phyloP scores from a whole-genome alignment of 30 jellyfish, hydroid and myxozoan species.

The Mastigias papua region DNA sequence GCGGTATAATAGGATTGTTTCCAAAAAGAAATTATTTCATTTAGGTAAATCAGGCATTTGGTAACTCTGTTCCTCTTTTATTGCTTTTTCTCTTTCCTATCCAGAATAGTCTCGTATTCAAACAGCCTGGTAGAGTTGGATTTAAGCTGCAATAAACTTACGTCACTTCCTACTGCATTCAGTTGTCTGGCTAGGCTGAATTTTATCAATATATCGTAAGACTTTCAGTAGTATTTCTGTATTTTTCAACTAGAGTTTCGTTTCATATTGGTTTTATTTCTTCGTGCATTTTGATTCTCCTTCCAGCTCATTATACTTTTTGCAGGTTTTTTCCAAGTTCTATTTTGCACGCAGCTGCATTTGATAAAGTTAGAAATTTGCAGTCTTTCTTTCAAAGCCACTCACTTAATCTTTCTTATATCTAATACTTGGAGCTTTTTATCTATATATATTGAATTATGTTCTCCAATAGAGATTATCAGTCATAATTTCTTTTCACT shows the following conservation, averaged over 20 bases:
- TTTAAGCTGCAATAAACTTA: constrained; percentile 57
- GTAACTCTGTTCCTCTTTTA: not conserved
- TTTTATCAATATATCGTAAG: constrained; percentile 44
- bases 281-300: not conserved
- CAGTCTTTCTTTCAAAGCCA: too few relatives aligned
- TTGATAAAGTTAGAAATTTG: too few relatives aligned
- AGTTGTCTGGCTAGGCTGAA: constrained; percentile 16
- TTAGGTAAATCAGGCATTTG: too few relatives aligned
- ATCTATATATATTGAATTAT: not conserved
- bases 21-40: too few relatives aligned
- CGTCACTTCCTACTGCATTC: constrained; percentile 55
- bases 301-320: too few relatives aligned
- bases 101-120: constrained; percentile 53
- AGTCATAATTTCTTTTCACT: not conserved
- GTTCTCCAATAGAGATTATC: not conserved
- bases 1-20: too few relatives aligned
- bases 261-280: not conserved
- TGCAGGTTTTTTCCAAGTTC: too few relatives aligned
- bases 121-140: constrained; percentile 59
- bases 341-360: too few relatives aligned
- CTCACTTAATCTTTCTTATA: too few relatives aligned
- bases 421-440: not conserved
- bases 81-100: not conserved
- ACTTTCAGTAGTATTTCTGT: not conserved
- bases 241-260: not conserved